A percentile compares a stretch with the other conserved stretches of the same genome.
Evolutionary conservation across 2,888 invertebrate genomes (phyloP).

Genomic region (Conistra vaccinii): DNA sequence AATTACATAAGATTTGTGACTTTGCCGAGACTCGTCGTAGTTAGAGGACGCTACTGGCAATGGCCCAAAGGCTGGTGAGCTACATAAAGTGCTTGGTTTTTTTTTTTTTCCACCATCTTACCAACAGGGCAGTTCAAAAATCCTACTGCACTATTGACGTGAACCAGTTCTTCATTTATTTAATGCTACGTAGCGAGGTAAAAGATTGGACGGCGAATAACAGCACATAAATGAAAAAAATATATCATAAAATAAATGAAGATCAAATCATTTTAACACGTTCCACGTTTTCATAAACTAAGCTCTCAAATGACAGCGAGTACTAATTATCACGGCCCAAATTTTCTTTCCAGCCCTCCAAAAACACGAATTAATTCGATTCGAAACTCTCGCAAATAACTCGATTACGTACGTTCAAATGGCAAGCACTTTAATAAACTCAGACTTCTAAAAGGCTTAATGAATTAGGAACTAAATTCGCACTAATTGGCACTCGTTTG

Average conservation of each 20-base stretch:
- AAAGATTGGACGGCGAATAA: background rate
- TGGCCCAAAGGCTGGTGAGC: background rate
- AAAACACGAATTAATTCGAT: slow-evolving; percentile 30
- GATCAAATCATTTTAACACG: background rate
- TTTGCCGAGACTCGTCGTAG: background rate
- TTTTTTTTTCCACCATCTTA: too few relatives aligned
- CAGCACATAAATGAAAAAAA: background rate
- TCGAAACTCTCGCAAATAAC: slow-evolving; percentile 35
- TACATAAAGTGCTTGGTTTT: too few relatives aligned
- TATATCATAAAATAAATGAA: background rate
- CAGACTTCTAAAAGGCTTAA: slow-evolving; percentile 36
- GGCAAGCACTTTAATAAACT: slow-evolving; percentile 49
- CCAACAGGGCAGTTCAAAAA: background rate
- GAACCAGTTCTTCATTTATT: background rate
- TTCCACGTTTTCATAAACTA: background rate
- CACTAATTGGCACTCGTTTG: slow-evolving; percentile 56
- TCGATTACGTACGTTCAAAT: slow-evolving; percentile 49
- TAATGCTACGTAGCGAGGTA: too few relatives aligned
- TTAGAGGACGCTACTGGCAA: background rate
- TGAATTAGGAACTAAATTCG: slow-evolving; percentile 47
- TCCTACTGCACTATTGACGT: background rate
- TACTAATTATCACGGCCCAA: background rate
- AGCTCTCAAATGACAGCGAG: background rate
- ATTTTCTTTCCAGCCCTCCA: background rate
- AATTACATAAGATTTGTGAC: background rate